Evolutionary conservation across 2,113 vertebrate species (phyloP).

Genomic region (Varanus komodoensis): DNA sequence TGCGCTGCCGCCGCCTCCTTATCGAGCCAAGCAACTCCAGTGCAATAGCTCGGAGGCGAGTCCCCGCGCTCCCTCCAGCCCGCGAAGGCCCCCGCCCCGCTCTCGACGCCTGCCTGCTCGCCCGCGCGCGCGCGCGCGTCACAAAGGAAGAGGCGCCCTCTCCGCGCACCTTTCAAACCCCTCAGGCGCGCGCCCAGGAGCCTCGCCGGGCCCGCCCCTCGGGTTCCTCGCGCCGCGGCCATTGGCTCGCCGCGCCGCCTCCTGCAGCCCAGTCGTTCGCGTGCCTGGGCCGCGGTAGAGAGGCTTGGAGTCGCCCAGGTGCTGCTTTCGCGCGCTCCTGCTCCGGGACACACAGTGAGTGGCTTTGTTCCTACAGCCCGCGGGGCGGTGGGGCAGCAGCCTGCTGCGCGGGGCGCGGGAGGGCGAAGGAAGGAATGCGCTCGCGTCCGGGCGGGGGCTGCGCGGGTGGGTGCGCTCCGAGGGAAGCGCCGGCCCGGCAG

Average conservation of each 20-base stretch:
- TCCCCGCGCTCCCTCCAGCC: too few relatives aligned
- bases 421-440: not conserved
- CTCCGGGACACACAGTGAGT: conserved; percentile 3
- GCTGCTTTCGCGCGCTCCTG: not conserved
- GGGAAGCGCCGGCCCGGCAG: not conserved
- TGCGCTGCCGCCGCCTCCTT: not conserved
- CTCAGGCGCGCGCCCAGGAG: not conserved
- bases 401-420: too few relatives aligned
- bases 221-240: not conserved
- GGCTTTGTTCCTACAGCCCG: not conserved
- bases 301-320: not conserved
- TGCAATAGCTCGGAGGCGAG: too few relatives aligned
- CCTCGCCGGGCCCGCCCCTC: not conserved
- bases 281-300: not conserved
- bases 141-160: not conserved
- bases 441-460: not conserved
- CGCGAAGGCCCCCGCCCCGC: too few relatives aligned
- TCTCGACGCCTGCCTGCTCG: too few relatives aligned
- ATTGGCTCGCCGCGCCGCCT: not conserved
- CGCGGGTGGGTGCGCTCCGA: too few relatives aligned
- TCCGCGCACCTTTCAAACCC: not conserved
- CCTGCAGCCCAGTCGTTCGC: too few relatives aligned
- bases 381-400: too few relatives aligned
- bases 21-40: not conserved
- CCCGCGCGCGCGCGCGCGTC: too few relatives aligned